Conservation (phyloP, 2,888 invertebrate genomes). For the Capitulum mitella region DNA sequence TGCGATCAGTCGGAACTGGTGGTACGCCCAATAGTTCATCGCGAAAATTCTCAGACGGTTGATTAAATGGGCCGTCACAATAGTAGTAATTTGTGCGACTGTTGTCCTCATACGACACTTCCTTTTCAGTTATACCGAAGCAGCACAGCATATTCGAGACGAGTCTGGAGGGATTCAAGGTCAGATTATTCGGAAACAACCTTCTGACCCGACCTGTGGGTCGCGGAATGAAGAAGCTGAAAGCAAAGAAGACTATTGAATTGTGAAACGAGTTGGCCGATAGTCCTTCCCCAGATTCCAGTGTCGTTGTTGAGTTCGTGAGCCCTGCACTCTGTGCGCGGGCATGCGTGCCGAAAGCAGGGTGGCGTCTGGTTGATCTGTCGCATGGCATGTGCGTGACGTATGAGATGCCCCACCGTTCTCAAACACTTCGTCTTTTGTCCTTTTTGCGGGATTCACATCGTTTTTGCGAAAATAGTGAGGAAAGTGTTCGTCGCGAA, state of each 20-base stretch:
- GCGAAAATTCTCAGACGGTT: neutral
- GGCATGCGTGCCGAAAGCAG: too few species aligned
- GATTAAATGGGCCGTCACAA: neutral
- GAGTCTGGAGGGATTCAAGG: neutral
- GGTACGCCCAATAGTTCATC: neutral
- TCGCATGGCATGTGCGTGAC: too few species aligned
- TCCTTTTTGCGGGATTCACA: too few species aligned
- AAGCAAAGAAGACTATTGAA: neutral
- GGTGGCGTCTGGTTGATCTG: too few species aligned
- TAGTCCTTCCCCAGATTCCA: too few species aligned
- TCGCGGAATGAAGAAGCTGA: constrained; percentile 2
- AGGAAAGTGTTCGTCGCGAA: too few species aligned
- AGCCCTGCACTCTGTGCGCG: too few species aligned
- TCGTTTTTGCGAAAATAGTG: too few species aligned
- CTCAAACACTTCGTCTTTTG: too few species aligned
- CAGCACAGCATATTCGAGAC: constrained; percentile 12
- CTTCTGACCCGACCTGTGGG: neutral
- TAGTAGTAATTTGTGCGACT: neutral
- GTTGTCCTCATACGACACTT: neutral
- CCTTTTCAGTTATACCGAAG: neutral
- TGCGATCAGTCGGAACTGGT: neutral
- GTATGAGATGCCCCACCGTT: too few species aligned
- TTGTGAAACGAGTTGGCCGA: too few species aligned
- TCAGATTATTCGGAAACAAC: neutral
- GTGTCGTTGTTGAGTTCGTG: too few species aligned